A percentile compares a stretch with the other conserved stretches of the same genome.
phyloP scores from a whole-genome alignment of 2,113 vertebrate genomes.

The Accipiter virgatus region DNA sequence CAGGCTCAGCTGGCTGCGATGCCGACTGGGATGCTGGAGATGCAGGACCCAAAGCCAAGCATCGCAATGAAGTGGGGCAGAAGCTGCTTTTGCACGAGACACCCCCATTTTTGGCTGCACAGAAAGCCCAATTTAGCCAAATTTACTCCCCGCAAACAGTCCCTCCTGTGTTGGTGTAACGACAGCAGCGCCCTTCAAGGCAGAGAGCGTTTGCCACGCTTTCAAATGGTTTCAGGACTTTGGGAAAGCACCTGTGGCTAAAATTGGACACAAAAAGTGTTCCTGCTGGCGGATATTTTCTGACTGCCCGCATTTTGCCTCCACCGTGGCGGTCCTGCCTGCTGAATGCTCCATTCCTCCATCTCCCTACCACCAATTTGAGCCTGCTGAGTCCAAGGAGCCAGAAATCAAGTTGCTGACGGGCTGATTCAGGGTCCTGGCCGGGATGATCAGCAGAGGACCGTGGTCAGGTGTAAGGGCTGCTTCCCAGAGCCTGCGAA shows the following conservation, averaged over 20 bases:
- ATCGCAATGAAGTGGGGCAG: neutral
- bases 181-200: neutral
- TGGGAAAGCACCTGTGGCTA: neutral
- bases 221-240: neutral
- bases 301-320: neutral
- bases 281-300: neutral
- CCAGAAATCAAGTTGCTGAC: neutral
- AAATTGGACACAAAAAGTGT: neutral
- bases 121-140: neutral
- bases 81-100: neutral
- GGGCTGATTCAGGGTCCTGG: neutral
- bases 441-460: rapidly evolving
- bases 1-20: neutral
- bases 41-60: neutral
- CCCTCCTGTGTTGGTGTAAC: neutral
- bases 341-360: neutral
- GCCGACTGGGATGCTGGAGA: neutral
- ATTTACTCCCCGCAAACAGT: too few relatives aligned
- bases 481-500: neutral
- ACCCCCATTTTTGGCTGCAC: rapidly evolving
- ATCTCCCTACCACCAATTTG: neutral
- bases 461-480: neutral
- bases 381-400: too few relatives aligned
- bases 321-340: rapidly evolving
- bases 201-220: neutral